These are phyloP conservation scores for Rachycentron canadum DNA, from an alignment of 2,797 vertebrate species.

Conservation along the genomic window DNA sequence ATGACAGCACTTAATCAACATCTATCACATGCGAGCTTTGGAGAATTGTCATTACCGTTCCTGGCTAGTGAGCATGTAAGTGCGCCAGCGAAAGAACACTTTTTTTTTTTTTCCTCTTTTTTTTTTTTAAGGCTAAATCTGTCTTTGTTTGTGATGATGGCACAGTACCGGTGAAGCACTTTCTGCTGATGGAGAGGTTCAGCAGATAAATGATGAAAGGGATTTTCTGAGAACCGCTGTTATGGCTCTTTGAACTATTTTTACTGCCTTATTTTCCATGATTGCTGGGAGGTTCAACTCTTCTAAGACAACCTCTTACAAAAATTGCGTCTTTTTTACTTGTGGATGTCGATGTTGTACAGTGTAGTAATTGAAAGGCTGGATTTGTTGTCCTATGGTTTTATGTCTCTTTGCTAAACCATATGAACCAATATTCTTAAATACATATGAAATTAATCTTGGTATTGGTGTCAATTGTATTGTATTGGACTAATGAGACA, in stretches of 20 bases:
- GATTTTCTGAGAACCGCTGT: constrained; percentile 77
- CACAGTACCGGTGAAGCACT: constrained; percentile 67
- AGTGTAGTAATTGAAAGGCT: constrained; percentile 43
- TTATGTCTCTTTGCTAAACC: constrained; percentile 26
- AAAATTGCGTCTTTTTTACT: constrained; percentile 63
- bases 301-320: constrained; percentile 62
- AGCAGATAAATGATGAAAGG: constrained; percentile 86
- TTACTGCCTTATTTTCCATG: constrained; percentile 80
- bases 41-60: constrained; percentile 49
- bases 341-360: constrained; percentile 42
- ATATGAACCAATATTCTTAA: constrained; percentile 21
- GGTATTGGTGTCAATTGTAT: no score
- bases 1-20: constrained; percentile 73
- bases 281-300: constrained; percentile 77
- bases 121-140: constrained; percentile 54
- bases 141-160: constrained; percentile 79
- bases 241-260: constrained; percentile 84
- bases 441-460: background rate
- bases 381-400: constrained; percentile 29
- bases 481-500: background rate
- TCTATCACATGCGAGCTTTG: constrained; percentile 52
- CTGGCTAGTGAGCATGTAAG: constrained; percentile 41
- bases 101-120: background rate
- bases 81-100: constrained; percentile 26
- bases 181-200: constrained; percentile 83